phyloP scores from a whole-genome alignment of 2,797 vertebrate genomes.

The Clarias platycephalus region DNA sequence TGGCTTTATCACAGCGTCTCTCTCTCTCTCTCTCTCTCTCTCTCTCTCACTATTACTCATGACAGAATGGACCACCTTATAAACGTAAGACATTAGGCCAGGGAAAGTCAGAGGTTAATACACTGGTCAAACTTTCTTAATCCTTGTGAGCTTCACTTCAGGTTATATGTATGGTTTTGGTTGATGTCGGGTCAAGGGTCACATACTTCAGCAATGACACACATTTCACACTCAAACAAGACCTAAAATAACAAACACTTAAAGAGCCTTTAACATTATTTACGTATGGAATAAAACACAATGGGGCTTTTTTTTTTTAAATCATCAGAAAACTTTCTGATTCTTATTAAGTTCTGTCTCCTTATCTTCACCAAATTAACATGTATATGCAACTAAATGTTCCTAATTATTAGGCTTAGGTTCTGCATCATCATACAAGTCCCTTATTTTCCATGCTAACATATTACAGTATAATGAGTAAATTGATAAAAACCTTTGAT shows the following conservation, averaged over 20 bases:
- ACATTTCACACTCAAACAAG: slow-evolving; percentile 32
- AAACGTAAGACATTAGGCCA: slow-evolving; percentile 33
- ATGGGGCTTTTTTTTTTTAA: not conserved
- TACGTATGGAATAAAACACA: not conserved
- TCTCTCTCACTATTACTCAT: not conserved
- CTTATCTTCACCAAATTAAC: not conserved
- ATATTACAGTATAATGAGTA: not conserved
- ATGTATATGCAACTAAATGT: not conserved
- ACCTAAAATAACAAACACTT: slow-evolving; percentile 15
- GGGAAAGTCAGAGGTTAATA: slow-evolving; percentile 39
- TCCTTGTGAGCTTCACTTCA: slow-evolving; percentile 11
- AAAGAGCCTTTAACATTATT: not conserved
- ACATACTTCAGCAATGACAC: slow-evolving; percentile 36
- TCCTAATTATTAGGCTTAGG: not conserved
- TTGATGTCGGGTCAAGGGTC: slow-evolving; percentile 30
- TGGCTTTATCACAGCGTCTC: slow-evolving; percentile 2
- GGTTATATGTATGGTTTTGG: slow-evolving; percentile 31
- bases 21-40: not conserved
- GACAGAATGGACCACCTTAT: not conserved
- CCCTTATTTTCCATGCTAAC: not conserved
- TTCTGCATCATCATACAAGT: not conserved
- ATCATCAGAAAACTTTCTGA: not conserved
- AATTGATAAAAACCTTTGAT: not conserved
- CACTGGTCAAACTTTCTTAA: slow-evolving; percentile 33
- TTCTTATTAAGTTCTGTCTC: not conserved